Evolutionary conservation across 2,113 vertebrate species (phyloP).

Genomic region (Delphinus delphis): DNA sequence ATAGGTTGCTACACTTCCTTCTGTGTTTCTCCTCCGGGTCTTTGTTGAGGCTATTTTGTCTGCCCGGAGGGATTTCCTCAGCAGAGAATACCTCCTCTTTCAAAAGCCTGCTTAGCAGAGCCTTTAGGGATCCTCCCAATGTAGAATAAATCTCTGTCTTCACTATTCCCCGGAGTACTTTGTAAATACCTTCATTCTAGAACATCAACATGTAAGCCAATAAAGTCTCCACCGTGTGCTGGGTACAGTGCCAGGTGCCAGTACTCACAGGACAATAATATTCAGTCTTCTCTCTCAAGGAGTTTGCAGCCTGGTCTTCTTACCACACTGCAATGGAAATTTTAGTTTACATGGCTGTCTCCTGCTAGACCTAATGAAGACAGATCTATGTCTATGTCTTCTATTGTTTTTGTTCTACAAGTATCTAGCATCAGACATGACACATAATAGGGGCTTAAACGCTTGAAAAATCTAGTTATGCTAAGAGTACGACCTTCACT

Average conservation of each 20-base stretch:
- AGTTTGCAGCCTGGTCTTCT: neutral
- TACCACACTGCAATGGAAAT: accelerated
- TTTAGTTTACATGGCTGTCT: neutral
- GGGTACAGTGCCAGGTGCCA: too few species aligned
- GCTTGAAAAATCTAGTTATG: neutral
- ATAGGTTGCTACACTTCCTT: neutral
- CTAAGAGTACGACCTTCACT: neutral
- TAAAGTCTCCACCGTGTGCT: neutral
- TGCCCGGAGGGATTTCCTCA: neutral
- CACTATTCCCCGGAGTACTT: neutral
- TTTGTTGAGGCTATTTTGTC: neutral
- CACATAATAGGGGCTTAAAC: neutral
- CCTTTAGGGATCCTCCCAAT: neutral
- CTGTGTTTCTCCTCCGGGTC: neutral
- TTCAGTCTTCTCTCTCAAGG: neutral
- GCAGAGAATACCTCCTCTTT: neutral
- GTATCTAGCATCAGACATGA: neutral
- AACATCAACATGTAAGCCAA: neutral
- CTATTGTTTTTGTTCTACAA: neutral
- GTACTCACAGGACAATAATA: neutral
- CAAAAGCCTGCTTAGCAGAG: neutral
- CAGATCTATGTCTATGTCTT: neutral
- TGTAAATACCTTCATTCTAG: neutral
- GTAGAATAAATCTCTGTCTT: neutral
- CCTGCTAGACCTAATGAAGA: too few species aligned